Percentiles rank a stretch among this genome's conserved stretches.
Evolutionary conservation across 2,797 vertebrate species (phyloP).

Genomic region (Enteromius viviparus): DNA sequence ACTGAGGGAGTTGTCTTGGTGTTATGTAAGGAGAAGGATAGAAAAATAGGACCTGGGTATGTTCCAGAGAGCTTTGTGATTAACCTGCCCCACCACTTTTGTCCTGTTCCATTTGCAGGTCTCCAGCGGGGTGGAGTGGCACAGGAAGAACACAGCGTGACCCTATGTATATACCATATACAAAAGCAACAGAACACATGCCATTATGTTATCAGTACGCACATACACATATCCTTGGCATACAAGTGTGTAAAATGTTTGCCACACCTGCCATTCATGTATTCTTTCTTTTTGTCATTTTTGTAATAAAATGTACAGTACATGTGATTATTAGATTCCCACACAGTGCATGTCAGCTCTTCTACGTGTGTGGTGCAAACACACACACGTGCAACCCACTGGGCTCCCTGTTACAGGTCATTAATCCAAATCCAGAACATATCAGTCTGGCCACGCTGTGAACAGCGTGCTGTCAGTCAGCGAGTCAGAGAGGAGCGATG

Average conservation of each 20-base stretch:
- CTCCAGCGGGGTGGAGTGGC: constrained; percentile 71
- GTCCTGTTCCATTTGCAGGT: constrained; percentile 57
- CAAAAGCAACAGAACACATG: not conserved
- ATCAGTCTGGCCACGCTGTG: constrained; percentile 46
- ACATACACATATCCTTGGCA: not conserved
- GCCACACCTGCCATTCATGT: not conserved
- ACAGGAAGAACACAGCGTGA: constrained; percentile 72
- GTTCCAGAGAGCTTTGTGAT: constrained; percentile 77
- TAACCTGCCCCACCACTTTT: constrained; percentile 66
- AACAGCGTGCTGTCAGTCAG: constrained; percentile 46
- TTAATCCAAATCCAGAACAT: constrained; percentile 52
- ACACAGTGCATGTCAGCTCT: constrained; percentile 1
- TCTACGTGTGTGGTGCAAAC: constrained; percentile 24
- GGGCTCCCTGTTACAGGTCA: constrained; percentile 45
- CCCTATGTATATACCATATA: constrained; percentile 15
- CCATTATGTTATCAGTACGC: not conserved
- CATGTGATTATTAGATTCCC: constrained; percentile 15
- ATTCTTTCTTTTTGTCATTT: not conserved
- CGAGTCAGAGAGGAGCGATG: constrained; percentile 34
- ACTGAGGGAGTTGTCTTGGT: constrained; percentile 59
- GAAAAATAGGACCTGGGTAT: constrained; percentile 78
- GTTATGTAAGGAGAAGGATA: constrained; percentile 77
- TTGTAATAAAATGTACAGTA: not conserved
- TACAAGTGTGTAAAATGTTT: not conserved
- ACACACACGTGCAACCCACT: constrained; percentile 24